phyloP scores from a whole-genome alignment of 2,113 vertebrate genomes.

The Labrus mixtus region DNA sequence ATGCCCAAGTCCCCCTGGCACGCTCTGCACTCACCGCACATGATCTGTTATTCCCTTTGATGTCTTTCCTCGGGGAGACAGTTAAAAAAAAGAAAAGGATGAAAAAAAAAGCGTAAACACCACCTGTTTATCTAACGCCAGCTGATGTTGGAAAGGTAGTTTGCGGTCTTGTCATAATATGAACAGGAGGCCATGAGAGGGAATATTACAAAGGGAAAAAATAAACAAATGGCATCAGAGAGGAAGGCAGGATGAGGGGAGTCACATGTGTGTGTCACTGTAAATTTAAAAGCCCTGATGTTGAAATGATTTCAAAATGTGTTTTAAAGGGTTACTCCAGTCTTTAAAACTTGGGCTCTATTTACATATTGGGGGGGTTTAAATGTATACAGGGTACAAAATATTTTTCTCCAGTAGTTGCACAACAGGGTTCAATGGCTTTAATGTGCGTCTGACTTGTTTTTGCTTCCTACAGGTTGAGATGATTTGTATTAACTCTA shows the following conservation, averaged over 20 bases:
- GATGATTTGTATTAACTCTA: too few species aligned
- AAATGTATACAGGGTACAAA: not conserved
- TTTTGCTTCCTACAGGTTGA: too few species aligned
- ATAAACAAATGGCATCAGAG: slow-evolving; percentile 67
- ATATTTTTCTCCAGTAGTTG: not conserved
- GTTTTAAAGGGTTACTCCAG: slow-evolving; percentile 71
- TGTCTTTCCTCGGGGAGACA: slow-evolving; percentile 72
- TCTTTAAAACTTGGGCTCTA: not conserved
- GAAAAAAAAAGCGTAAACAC: slow-evolving; percentile 74
- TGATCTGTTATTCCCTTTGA: slow-evolving; percentile 83
- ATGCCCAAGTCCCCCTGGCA: slow-evolving; percentile 65
- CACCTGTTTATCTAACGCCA: slow-evolving; percentile 79
- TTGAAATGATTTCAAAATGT: slow-evolving; percentile 68
- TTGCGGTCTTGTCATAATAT: slow-evolving; percentile 70
- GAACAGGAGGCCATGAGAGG: slow-evolving; percentile 51
- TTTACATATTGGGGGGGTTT: not conserved
- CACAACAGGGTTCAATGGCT: too few species aligned
- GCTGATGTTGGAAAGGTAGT: slow-evolving; percentile 58
- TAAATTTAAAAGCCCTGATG: slow-evolving; percentile 26
- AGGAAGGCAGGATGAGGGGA: slow-evolving; percentile 20
- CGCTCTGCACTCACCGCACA: slow-evolving; percentile 69
- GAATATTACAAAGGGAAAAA: slow-evolving; percentile 53
- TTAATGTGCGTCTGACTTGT: too few species aligned
- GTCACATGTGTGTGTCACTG: slow-evolving; percentile 33
- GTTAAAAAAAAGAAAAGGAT: slow-evolving; percentile 46